Base-by-base conservation (phyloP, 2,797 vertebrate genomes). In the Spondyliosoma cantharus region DNA sequence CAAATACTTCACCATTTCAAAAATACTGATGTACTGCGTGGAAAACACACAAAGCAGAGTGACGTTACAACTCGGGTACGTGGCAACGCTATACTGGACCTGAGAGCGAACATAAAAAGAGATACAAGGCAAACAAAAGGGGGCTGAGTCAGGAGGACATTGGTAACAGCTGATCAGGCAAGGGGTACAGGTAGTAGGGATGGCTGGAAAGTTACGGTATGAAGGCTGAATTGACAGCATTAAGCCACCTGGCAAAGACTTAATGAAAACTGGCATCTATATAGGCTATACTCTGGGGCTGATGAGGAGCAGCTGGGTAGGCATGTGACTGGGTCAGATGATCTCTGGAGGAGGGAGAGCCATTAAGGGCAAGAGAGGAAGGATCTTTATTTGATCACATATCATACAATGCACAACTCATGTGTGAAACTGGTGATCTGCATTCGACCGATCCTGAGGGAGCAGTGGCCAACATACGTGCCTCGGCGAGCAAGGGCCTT, bases 271-370 rank as follows among this genome's bases (percentile, higher is more conserved):
- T 37, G 56, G 46, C n/a, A 60, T 77, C 19, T 19, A 29, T 45
- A 69, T 66, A n/a, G n/a, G n/a, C n/a, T 29, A 64, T 67, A 56
- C 4, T 37, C 11, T 45, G 22, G 17, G 43, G 64, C 46, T 63
- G 65, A 74, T 71, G 48, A 69, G 32, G n/a, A 68, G 53, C 71
- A 81, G 67, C 66, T 83, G 65, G 71, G 52, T 43, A 53, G 65
- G 63, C 69, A 76, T 70, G 69, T 83, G 75, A 74, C 56, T 57
- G 64, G 62, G 61, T 83, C 80, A 77, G 75, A 29, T 50, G 50
- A 72, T 58, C 70, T 50, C 75, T 14, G 11, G n/a, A 70, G 78
- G 65, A 69, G 58, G 56, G 29, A 72, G 54, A 69, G 42, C 12
- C 48, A 60, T 70, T 13, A 17, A 53, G 73, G 62, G 60, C 42